Base-by-base conservation (phyloP, 2,888 invertebrate species). In the Agonum fuliginosum region DNA sequence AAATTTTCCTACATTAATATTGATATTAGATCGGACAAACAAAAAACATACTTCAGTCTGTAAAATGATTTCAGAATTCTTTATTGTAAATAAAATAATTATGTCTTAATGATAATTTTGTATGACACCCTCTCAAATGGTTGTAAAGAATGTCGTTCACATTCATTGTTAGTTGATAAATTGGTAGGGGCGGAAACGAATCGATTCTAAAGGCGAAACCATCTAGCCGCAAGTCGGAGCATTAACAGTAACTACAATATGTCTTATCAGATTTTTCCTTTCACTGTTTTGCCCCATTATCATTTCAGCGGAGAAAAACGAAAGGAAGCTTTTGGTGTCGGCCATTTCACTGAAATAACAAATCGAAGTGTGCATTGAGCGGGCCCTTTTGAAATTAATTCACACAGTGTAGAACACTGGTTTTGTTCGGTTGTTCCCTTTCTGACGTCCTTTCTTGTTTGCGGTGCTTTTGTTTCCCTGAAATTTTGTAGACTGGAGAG, bases 181-280 rank as follows among this genome's bases (percentile, higher is more conserved):
- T n/a, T 37, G 12, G n/a, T 37, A 37, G 12, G 37, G 37, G 37
- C 12, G 10, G 37, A 10, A 37, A 37, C 12, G 8, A 37, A 12
- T 37, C n/a, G 37, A 37, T n/a, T 10, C 37, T 3, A 37, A n/a
- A n/a, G n/a, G n/a, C n/a, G n/a, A n/a, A n/a, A 12, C 8, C 8
- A 37, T n/a, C n/a, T 10, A 37, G 8, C 37, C 24, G 12, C 19
- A 65, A 17, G 14, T 65, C 17, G 6, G 34, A 34, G 17, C 65
- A 65, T 65, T 14, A 65, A 65, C 65, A 37, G 17, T 34, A 34
- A 65, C 65, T 65, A 65, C 17, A 65, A 24, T 58, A 58, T 58
- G 58, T 58, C 58, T 58, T 58, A 58, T 58, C 27, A 58, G 58
- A 58, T 58, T 58, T 8, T 34, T 46, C 46, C 46, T 46, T 46